phyloP scores from a whole-genome alignment of 2,113 vertebrate genomes.

The Serilophus lunatus region DNA sequence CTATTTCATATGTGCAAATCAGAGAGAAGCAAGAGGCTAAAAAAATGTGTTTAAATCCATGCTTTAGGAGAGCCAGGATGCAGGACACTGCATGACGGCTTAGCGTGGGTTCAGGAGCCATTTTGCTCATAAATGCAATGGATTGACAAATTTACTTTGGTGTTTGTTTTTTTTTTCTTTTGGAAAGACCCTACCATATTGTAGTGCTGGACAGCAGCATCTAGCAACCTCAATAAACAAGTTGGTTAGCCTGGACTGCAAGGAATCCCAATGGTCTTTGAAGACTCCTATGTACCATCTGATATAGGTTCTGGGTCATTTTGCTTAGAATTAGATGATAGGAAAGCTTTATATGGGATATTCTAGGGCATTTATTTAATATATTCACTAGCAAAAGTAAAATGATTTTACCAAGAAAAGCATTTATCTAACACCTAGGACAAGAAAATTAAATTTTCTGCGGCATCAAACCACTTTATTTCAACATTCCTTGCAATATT shows the following conservation, averaged over 20 bases:
- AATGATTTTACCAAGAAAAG: background rate
- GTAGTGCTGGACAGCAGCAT: background rate
- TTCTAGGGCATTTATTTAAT: background rate
- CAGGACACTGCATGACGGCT: background rate
- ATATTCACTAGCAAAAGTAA: background rate
- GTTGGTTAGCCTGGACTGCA: background rate
- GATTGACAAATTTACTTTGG: background rate
- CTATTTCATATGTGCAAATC: background rate
- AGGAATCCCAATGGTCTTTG: background rate
- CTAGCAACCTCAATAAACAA: background rate
- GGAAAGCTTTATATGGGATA: background rate
- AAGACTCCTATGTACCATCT: background rate
- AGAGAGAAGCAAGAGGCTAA: background rate
- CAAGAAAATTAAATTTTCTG: background rate
- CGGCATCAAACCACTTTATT: background rate
- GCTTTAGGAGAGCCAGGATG: background rate
- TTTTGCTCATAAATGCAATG: background rate
- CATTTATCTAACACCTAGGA: background rate
- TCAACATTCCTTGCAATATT: background rate
- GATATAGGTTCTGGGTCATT: background rate
- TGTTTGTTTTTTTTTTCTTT: background rate
- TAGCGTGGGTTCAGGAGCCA: background rate
- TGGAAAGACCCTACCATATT: background rate
- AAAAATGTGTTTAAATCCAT: background rate
- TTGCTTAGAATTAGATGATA: background rate